These are phyloP conservation scores for Galeruca laticollis DNA, from an alignment of 2,888 invertebrate genomes.

Conservation along the genomic window DNA sequence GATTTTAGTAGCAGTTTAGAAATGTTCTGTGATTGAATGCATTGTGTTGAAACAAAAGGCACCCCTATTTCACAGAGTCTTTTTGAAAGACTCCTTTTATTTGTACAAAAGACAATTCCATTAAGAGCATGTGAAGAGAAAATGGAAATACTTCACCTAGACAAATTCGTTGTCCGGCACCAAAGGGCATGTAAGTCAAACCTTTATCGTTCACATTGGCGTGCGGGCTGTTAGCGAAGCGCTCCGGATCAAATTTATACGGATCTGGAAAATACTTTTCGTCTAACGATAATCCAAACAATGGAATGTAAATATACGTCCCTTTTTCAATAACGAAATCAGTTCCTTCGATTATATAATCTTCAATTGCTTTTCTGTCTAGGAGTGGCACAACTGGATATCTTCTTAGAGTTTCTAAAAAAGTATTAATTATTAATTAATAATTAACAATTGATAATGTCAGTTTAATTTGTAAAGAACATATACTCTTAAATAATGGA, in stretches of 20 bases:
- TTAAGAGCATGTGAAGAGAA: neutral
- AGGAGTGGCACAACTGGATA: conserved; percentile 38
- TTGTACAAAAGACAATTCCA: neutral
- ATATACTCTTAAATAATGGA: too few species aligned
- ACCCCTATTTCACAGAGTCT: neutral
- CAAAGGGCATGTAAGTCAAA: conserved; percentile 55
- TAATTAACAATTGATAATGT: too few species aligned
- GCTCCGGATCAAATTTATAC: conserved; percentile 53
- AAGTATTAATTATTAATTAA: neutral
- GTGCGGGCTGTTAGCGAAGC: conserved; percentile 49
- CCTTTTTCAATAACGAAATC: conserved; percentile 54
- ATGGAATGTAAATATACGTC: conserved; percentile 27
- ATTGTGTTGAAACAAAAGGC: too few species aligned
- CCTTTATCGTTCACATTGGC: conserved; percentile 41
- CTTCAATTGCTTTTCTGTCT: conserved; percentile 49
- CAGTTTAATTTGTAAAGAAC: too few species aligned
- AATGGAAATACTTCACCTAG: conserved; percentile 32
- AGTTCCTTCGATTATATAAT: conserved; percentile 56
- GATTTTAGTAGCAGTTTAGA: too few species aligned
- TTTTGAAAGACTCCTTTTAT: too few species aligned
- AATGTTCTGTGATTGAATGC: too few species aligned
- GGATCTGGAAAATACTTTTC: conserved; percentile 40
- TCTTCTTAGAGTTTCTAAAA: conserved; percentile 31
- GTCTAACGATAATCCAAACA: conserved; percentile 31
- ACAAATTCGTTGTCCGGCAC: conserved; percentile 46